Conservation (phyloP, 2,888 invertebrate species). For the Mythimna ferrago region DNA sequence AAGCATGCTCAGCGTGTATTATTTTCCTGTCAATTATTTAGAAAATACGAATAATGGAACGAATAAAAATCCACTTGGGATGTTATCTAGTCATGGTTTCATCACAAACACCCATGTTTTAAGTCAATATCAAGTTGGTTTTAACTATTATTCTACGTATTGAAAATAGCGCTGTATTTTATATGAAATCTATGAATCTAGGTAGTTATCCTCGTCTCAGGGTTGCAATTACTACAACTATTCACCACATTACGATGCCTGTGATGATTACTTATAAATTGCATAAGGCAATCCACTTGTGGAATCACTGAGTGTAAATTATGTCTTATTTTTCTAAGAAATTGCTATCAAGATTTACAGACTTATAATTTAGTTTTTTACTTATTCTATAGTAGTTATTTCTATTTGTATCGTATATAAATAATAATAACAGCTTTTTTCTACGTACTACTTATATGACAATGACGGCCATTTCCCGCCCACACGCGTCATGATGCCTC, state of each 20-base stretch:
- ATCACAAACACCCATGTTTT: conserved; percentile 4
- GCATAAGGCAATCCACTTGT: conserved; percentile 24
- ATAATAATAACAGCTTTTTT: conserved; percentile 38
- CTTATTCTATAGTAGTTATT: conserved; percentile 12
- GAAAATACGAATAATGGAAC: conserved; percentile 9
- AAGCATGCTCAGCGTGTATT: neutral
- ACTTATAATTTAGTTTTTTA: conserved; percentile 12
- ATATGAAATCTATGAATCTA: conserved; percentile 27
- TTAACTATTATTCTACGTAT: neutral
- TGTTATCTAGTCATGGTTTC: neutral
- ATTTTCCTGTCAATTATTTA: conserved; percentile 29
- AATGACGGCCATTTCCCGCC: conserved; percentile 57
- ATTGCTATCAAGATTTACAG: conserved; percentile 8
- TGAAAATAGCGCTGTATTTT: conserved; percentile 10
- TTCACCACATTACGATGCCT: conserved; percentile 42
- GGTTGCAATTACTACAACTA: conserved; percentile 44
- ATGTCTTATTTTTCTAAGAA: conserved; percentile 26
- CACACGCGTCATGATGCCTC: conserved; percentile 56
- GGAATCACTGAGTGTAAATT: conserved; percentile 27
- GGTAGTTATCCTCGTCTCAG: conserved; percentile 37
- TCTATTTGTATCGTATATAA: conserved; percentile 36
- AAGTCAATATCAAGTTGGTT: neutral
- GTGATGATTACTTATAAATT: conserved; percentile 49
- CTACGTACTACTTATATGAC: conserved; percentile 42
- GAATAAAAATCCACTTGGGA: conserved; percentile 3